Conservation (phyloP, 2,113 vertebrate species). For the Antennarius striatus region DNA sequence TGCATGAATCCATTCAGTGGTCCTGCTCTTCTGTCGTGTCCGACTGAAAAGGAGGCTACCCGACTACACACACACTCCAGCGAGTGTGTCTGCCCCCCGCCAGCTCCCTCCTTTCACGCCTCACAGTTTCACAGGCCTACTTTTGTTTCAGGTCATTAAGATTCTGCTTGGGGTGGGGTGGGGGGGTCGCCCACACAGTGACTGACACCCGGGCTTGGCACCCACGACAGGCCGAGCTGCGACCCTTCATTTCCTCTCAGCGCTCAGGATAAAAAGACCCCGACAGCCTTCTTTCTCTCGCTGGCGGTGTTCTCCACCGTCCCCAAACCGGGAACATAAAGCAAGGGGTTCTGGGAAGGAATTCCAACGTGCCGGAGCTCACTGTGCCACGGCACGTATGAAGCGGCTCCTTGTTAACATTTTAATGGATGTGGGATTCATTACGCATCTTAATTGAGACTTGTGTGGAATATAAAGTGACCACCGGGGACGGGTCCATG, state of each 20-base stretch:
- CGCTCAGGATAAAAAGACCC: slow-evolving; percentile 39
- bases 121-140: slow-evolving; percentile 52
- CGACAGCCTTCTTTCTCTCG: slow-evolving; percentile 45
- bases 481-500: not conserved
- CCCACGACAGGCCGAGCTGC: slow-evolving; percentile 16
- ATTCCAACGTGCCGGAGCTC: slow-evolving; percentile 1
- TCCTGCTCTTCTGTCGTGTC: no score
- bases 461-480: slow-evolving; percentile 17
- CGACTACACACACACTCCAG: no score
- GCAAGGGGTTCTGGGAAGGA: slow-evolving; percentile 30
- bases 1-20: no score
- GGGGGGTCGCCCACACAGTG: slow-evolving; percentile 11
- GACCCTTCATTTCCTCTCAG: slow-evolving; percentile 34
- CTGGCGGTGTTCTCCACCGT: slow-evolving; percentile 34
- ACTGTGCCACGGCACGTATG: slow-evolving; percentile 40
- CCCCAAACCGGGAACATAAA: slow-evolving; percentile 39
- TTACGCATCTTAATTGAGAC: slow-evolving; percentile 13
- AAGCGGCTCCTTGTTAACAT: slow-evolving; percentile 28
- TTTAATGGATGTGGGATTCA: slow-evolving; percentile 31
- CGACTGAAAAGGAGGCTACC: no score
- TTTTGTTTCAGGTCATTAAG: slow-evolving; percentile 69
- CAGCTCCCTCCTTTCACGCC: slow-evolving; percentile 43
- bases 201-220: slow-evolving; percentile 71
- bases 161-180: slow-evolving; percentile 55
- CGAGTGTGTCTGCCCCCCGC: slow-evolving; percentile 20